Evolutionary conservation across 37 sponge, comb jelly and placozoan species (phyloP).

Genomic region (Tethya wilhelma): DNA sequence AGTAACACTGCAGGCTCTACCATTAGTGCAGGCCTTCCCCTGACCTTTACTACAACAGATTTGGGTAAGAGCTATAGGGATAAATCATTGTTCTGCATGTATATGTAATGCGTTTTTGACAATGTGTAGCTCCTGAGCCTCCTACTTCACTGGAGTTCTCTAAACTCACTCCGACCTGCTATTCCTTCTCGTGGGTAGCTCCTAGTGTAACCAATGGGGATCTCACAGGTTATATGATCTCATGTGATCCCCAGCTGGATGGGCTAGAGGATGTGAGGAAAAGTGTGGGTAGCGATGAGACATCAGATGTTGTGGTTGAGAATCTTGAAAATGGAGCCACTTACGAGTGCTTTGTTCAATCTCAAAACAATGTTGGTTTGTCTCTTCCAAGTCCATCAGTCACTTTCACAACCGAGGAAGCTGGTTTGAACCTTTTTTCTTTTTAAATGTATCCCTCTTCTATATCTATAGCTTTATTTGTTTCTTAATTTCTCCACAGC

Average conservation of each 20-base stretch:
- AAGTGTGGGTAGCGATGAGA: neutral
- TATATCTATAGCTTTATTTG: too few species aligned
- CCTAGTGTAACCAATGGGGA: neutral
- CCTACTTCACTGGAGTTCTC: neutral
- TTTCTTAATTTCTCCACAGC: too few species aligned
- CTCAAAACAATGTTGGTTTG: conserved; percentile 3
- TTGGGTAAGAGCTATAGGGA: too few species aligned
- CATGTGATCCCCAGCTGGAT: neutral
- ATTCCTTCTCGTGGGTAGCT: conserved; percentile 15
- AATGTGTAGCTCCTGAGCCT: conserved; percentile 10
- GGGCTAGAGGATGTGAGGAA: neutral
- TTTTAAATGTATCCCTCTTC: too few species aligned
- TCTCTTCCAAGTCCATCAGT: neutral
- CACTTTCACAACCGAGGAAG: neutral
- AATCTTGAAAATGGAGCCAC: neutral
- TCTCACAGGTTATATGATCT: neutral
- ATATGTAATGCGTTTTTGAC: too few species aligned
- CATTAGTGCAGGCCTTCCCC: too few species aligned
- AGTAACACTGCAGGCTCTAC: conserved; percentile 35
- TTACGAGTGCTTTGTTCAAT: conserved; percentile 25
- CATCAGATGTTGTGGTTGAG: neutral
- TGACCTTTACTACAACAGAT: too few species aligned
- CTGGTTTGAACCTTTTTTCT: conserved; percentile 15
- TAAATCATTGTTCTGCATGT: neutral
- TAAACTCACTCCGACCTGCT: neutral